phyloP scores from a whole-genome alignment of 2,888 invertebrate species.

The Brachypalpus laphriformis region DNA sequence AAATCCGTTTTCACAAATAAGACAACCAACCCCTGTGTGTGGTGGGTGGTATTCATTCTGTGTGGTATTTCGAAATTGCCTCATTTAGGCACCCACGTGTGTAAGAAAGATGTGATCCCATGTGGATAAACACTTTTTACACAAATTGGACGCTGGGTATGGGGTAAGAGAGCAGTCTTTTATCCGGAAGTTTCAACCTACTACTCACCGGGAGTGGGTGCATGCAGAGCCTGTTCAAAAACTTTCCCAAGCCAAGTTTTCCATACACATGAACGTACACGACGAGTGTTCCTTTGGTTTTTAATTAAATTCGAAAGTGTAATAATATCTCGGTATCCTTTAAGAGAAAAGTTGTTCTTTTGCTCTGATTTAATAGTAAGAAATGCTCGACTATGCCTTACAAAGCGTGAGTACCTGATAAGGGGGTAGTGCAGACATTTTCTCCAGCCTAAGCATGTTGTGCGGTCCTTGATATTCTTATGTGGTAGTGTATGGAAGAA shows the following conservation, averaged over 20 bases:
- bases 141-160: slow-evolving; percentile 41
- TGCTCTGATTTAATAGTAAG: slow-evolving; percentile 30
- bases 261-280: slow-evolving; percentile 16
- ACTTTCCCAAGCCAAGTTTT: slow-evolving; percentile 44
- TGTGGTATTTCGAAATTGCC: slow-evolving; percentile 21
- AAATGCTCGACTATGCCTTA: not conserved
- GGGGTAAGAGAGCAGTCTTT: not conserved
- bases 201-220: not conserved
- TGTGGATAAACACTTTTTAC: slow-evolving; percentile 56
- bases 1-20: slow-evolving; percentile 66
- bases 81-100: slow-evolving; percentile 35
- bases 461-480: not conserved
- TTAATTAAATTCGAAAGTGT: slow-evolving; percentile 64
- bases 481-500: not conserved
- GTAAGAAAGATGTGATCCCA: slow-evolving; percentile 49
- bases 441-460: not conserved
- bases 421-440: not conserved
- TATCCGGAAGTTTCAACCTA: slow-evolving; percentile 12
- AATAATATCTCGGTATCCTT: slow-evolving; percentile 46
- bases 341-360: slow-evolving; percentile 51
- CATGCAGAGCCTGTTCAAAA: slow-evolving; percentile 28
- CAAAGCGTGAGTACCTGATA: slow-evolving; percentile 6
- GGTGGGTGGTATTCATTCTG: not conserved
- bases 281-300: slow-evolving; percentile 37
- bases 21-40: slow-evolving; percentile 22